Base-by-base conservation (phyloP, 2,888 invertebrate species). In the Agrochola circellaris region DNA sequence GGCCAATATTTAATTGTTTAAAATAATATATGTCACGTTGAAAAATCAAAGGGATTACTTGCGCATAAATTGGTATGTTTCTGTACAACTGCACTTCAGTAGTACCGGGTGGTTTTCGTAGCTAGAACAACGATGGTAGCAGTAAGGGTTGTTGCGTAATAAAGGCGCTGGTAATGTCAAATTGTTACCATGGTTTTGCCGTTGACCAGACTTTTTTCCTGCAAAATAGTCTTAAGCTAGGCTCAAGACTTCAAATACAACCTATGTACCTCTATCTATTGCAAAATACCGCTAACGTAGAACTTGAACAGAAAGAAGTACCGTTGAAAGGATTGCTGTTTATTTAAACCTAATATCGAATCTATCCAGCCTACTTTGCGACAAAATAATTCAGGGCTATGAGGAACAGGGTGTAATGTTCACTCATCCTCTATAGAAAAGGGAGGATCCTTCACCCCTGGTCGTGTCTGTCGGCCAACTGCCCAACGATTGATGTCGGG, bases 41-140 rank as follows among this genome's bases (percentile, higher is more conserved):
- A 45, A 56, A 71, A 61, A 62, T 61, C 26, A 45, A 78, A 45
- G 17, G 54, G 61, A 68, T 17, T 51, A 51, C 23, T 48, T 8
- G 17, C 17, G 26, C 7, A 38, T 13, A 17, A 60, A 17, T 48
- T 38, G 11, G 2, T n/a, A 56, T 38, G 5, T 69, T 38, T 72
- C 5, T 54, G 23, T 42, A 17, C 17, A 26, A 54, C 38, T 17
- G 38, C 23, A 38, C 8, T 3, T 3, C 13, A 30, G 8, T 13
- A n/a, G 8, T 23, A 48, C 48, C 20, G 20, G 20, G 20, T 51
- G 51, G 51, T 51, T 20, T 20, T 20, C 20, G 6, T 51, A 51
- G 51, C 5, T 20, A 6, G 56, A 15, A 11, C 6, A 56, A 51
- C 17, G 11, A 30, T 48, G 11, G 51, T n/a, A n/a, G n/a, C 34